Base-by-base conservation (phyloP, 1,140 invertebrate species). In the Temnothorax nylanderi region DNA sequence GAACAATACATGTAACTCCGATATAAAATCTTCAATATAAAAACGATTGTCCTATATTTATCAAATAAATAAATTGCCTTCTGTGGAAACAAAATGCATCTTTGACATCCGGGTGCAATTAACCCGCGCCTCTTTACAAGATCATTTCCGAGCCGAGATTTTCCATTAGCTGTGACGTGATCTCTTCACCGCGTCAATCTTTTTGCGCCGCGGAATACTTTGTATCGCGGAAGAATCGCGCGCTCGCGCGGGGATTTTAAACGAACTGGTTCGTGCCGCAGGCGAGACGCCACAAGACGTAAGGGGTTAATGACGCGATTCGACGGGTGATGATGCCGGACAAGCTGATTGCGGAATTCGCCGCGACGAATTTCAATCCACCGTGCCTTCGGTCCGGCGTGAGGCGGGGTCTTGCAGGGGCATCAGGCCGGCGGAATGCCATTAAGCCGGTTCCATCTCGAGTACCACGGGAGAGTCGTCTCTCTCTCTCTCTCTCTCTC, bases 301-400 rank as follows among this genome's bases (percentile, higher is more conserved):
- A 62, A 85, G 13, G 56, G 69, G 44, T 76, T 51, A 85, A 64
- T 64, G 41, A 62, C 58, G 58, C 49, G 34, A 85, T 76, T 81
- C 67, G 64, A 81, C 78, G 64, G 49, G 34, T 54, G 64, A 56
- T 44, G 64, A 21, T 5, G 65, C 41, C 41, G 58, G 26, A 71
- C 37, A 34, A 44, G 58, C 54, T 41, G 47, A 64, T 87, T 67
- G 85, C 77, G 87, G 85, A 90, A 92, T 89, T 86, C 49, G 41
- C 69, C 85, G 76, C 85, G 78, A 75, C 88, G 80, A 87, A 89
- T 91, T 91, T 88, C 84, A 71, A 80, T 78, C 77, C 49, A 60
- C 80, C 72, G 82, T n/a, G 34, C 47, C 71, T 44, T 56, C 69
- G 69, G 77, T 78, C 82, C 82, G 62, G 49, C 87, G 60, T 62